A percentile compares a stretch with the other conserved stretches of the same genome.
Evolutionary conservation across 92 coral and sea anemone genomes (phyloP).

Genomic region (Desmophyllum pertusum): DNA sequence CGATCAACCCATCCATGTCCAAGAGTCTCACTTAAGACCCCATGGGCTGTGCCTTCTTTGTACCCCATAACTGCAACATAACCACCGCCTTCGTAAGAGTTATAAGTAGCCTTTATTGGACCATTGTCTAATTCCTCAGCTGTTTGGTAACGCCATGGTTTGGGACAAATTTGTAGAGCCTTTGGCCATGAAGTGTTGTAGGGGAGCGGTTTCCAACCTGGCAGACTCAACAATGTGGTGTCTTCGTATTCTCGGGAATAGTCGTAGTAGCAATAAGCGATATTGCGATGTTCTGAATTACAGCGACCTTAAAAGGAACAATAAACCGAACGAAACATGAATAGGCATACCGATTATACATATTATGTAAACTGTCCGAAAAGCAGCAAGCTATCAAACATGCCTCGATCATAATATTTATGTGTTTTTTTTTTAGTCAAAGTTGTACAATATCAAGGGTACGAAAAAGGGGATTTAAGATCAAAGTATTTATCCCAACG

Average conservation of each 20-base stretch:
- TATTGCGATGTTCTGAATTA: no score
- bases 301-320: no score
- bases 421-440: no score
- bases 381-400: no score
- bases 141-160: slow-evolving; percentile 45
- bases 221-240: slow-evolving; percentile 27
- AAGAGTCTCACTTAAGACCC: slow-evolving; percentile 23
- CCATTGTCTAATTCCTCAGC: slow-evolving; percentile 6
- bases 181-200: slow-evolving; percentile 29
- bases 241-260: slow-evolving; percentile 25
- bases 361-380: no score
- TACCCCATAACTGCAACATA: slow-evolving; percentile 42
- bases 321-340: no score
- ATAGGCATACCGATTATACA: no score
- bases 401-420: no score
- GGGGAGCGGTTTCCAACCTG: slow-evolving; percentile 32
- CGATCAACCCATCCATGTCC: slow-evolving; percentile 45
- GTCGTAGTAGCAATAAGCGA: slow-evolving; percentile 1
- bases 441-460: no score
- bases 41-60: slow-evolving; percentile 28
- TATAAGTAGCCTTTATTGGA: slow-evolving; percentile 20
- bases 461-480: no score
- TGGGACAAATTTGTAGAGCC: slow-evolving; percentile 36
- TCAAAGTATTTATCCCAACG: no score
- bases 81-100: slow-evolving; percentile 40